Conservation (phyloP, 2,888 invertebrate genomes). For the Alloplasta piceator region DNA sequence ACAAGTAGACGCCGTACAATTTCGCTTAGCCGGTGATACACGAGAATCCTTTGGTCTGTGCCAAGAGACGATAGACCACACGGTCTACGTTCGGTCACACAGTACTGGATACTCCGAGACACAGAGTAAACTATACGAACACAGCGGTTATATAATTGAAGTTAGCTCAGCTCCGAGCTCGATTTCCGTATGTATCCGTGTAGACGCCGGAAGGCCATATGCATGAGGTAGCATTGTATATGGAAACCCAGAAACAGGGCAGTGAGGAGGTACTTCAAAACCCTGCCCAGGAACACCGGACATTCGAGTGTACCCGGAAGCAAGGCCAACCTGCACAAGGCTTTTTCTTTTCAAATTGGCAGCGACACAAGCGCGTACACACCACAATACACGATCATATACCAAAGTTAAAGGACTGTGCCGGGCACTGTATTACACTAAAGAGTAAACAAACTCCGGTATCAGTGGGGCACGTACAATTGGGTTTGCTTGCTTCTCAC, state of each 20-base stretch:
- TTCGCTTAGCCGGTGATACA: neutral
- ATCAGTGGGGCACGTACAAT: constrained; percentile 50
- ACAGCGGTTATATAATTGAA: constrained; percentile 28
- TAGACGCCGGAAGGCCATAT: neutral
- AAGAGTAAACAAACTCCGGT: constrained; percentile 20
- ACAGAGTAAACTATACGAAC: constrained; percentile 19
- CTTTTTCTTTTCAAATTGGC: constrained; percentile 6
- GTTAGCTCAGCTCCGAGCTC: constrained; percentile 30
- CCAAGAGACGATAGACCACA: constrained; percentile 12
- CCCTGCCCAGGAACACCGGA: constrained; percentile 1
- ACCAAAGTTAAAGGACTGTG: neutral
- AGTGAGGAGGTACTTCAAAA: constrained; percentile 35
- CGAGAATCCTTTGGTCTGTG: constrained; percentile 43
- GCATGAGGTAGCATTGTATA: constrained; percentile 15
- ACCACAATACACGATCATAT: neutral
- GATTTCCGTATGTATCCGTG: constrained; percentile 2
- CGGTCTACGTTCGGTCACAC: constrained; percentile 9
- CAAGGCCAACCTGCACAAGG: constrained; percentile 4
- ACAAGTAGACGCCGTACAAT: constrained; percentile 20
- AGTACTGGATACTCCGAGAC: constrained; percentile 6
- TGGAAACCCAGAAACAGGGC: constrained; percentile 21
- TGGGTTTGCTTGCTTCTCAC: constrained; percentile 29
- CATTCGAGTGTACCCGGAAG: constrained; percentile 23
- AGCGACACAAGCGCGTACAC: constrained; percentile 6
- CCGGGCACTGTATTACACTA: constrained; percentile 5